Conservation (phyloP, 2,113 vertebrate genomes). For the Oryctolagus cuniculus region mOryCun1.1 NC_091438.1:88735501-88736000, state of each 20-base stretch:
- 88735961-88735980: background rate
- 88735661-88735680: background rate
- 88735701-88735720: background rate
- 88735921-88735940: background rate
- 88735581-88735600: background rate
- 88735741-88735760: constrained; percentile 33
- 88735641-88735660: constrained; percentile 2
- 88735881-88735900: constrained; percentile 14
- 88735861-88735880: background rate
- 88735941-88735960: constrained; percentile 6
- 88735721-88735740: background rate
- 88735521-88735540: background rate
- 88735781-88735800: background rate
- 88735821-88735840: background rate
- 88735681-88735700: background rate
- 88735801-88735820: background rate
- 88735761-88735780: background rate
- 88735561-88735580: background rate
- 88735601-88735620: background rate
- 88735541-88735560: background rate
- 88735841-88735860: constrained; percentile 30
- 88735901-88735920: background rate
- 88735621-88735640: constrained; percentile 35
- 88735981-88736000: background rate
- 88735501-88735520: background rate